Conservation (phyloP, 1,140 invertebrate species). For the Halictus rubicundus region DNA sequence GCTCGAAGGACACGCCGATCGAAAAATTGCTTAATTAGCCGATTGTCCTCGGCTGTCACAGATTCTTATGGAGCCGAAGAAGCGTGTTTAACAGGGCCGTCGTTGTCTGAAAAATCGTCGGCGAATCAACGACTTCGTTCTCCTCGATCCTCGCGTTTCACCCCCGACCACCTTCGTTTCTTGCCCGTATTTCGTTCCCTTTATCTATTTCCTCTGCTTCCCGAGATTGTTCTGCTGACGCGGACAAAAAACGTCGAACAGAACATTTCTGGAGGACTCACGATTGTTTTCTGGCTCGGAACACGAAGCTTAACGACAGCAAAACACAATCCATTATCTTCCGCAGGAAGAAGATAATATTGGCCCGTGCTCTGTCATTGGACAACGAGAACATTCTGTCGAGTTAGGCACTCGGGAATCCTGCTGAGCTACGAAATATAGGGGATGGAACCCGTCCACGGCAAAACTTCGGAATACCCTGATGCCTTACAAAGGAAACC, state of each 20-base stretch:
- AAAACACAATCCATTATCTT: constrained; percentile 7
- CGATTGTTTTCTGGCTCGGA: constrained; percentile 2
- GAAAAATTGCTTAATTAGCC: background rate
- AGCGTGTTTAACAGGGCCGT: background rate
- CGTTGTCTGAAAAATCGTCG: background rate
- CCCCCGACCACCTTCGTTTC: background rate
- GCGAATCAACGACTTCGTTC: background rate
- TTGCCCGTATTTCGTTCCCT: background rate
- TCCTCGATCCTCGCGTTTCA: background rate
- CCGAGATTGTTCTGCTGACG: background rate
- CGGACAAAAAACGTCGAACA: background rate
- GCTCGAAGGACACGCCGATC: background rate
- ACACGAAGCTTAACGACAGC: constrained; percentile 2
- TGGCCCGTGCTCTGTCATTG: background rate
- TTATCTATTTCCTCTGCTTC: background rate
- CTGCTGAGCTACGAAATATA: constrained; percentile 5
- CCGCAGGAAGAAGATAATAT: background rate
- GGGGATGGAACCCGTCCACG: background rate
- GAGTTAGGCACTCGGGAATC: background rate
- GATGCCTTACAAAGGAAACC: background rate
- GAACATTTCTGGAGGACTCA: background rate
- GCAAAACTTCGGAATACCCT: background rate
- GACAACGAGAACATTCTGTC: background rate
- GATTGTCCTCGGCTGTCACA: background rate
- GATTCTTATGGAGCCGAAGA: background rate